Evolutionary conservation across 2,888 invertebrate genomes (phyloP).

Genomic region (Leucophora obtusa): DNA sequence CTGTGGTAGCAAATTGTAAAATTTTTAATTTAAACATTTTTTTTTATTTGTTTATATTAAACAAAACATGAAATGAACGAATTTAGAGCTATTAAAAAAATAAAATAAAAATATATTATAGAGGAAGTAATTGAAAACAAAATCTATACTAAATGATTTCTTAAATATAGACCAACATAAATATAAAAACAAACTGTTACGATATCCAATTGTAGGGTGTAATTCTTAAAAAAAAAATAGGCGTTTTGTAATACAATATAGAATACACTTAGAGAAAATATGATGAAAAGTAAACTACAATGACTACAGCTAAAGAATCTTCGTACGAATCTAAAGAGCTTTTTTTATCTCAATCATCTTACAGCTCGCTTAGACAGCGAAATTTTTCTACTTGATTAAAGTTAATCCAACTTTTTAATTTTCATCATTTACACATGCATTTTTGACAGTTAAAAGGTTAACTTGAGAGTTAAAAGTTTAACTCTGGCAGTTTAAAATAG

Average conservation of each 20-base stretch:
- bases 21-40: constrained; percentile 49
- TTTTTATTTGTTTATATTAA: too few relatives aligned
- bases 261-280: constrained; percentile 32
- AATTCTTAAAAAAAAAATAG: constrained; percentile 20
- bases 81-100: background rate
- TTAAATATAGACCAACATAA: constrained; percentile 44
- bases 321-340: too few relatives aligned
- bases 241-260: constrained; percentile 44
- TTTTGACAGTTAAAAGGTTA: too few relatives aligned
- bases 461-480: too few relatives aligned
- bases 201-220: constrained; percentile 45
- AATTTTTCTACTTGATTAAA: too few relatives aligned
- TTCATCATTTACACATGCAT: too few relatives aligned
- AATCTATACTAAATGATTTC: constrained; percentile 58
- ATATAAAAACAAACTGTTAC: constrained; percentile 10
- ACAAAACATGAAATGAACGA: constrained; percentile 17
- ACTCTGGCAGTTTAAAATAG: too few relatives aligned
- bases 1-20: constrained; percentile 24
- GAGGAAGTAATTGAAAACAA: constrained; percentile 59
- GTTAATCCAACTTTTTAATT: too few relatives aligned
- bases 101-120: constrained; percentile 37
- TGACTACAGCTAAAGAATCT: too few relatives aligned
- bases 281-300: background rate
- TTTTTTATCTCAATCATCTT: too few relatives aligned
- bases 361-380: too few relatives aligned